phyloP scores from a whole-genome alignment of 2,797 vertebrate genomes.

The Leucoraja ocellata region DNA sequence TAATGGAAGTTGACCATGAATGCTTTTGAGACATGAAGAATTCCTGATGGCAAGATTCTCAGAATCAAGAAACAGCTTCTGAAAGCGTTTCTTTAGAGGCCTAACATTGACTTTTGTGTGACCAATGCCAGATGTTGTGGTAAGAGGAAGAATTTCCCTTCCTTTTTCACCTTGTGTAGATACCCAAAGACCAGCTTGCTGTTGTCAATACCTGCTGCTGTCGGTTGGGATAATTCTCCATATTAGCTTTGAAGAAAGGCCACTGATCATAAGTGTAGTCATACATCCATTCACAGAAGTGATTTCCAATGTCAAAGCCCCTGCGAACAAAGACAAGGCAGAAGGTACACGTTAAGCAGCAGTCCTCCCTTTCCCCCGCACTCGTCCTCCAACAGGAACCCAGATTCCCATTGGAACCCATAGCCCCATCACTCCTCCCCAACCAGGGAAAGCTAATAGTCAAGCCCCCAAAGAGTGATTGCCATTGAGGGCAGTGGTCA shows the following conservation, averaged over 20 bases:
- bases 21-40: no score
- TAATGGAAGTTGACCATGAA: no score
- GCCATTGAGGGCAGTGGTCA: background rate
- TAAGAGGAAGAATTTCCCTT: no score
- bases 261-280: constrained; percentile 78
- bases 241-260: constrained; percentile 78
- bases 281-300: constrained; percentile 92
- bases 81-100: no score
- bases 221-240: constrained; percentile 71
- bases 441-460: background rate
- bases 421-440: background rate
- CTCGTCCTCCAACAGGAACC: no score
- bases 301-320: constrained; percentile 90
- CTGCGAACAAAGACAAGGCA: constrained; percentile 48
- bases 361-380: background rate
- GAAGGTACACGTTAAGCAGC: background rate
- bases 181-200: background rate
- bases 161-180: no score
- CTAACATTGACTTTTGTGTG: no score
- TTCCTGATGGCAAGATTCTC: no score
- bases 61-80: no score
- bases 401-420: no score
- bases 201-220: constrained; percentile 70
- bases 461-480: background rate
- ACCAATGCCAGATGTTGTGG: no score